Conservation (phyloP, 64 coral and sea anemone genomes). For the Montipora foliosa region DNA sequence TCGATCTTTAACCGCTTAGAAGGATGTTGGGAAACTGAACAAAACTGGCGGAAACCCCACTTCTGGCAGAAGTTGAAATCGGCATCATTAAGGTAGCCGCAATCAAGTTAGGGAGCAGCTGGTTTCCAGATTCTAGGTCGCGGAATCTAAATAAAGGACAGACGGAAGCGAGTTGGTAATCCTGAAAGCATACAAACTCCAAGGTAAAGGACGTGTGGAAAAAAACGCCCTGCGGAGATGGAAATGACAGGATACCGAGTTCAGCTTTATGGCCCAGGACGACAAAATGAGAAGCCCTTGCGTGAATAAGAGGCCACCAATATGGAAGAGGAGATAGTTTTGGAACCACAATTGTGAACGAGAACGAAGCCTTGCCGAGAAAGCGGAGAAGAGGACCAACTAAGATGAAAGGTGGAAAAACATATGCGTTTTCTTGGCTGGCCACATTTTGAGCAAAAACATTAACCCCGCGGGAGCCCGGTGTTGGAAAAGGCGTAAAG, state of each 20-base stretch:
- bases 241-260: not conserved
- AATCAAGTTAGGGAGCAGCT: not conserved
- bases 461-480: too few relatives aligned
- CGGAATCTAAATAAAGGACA: not conserved
- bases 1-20: conserved; percentile 2
- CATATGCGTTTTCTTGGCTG: conserved; percentile 32
- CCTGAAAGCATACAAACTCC: conserved; percentile 52
- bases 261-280: not conserved
- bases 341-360: not conserved
- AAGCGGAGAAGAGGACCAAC: not conserved
- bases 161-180: conserved; percentile 12
- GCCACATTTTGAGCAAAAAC: too few relatives aligned
- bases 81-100: conserved; percentile 40
- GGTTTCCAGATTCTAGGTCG: conserved; percentile 45
- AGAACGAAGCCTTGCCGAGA: too few relatives aligned
- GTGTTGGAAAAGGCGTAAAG: too few relatives aligned
- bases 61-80: conserved; percentile 33
- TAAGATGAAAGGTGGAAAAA: conserved; percentile 47
- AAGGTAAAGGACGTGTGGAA: not conserved
- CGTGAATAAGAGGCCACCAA: not conserved
- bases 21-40: conserved; percentile 26
- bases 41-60: conserved; percentile 27
- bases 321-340: not conserved
- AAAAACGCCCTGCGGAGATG: not conserved
- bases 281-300: not conserved